These are phyloP conservation scores for Hipposideros armiger DNA, from an alignment of 2,113 vertebrate genomes.

Conservation along the genomic window DNA sequence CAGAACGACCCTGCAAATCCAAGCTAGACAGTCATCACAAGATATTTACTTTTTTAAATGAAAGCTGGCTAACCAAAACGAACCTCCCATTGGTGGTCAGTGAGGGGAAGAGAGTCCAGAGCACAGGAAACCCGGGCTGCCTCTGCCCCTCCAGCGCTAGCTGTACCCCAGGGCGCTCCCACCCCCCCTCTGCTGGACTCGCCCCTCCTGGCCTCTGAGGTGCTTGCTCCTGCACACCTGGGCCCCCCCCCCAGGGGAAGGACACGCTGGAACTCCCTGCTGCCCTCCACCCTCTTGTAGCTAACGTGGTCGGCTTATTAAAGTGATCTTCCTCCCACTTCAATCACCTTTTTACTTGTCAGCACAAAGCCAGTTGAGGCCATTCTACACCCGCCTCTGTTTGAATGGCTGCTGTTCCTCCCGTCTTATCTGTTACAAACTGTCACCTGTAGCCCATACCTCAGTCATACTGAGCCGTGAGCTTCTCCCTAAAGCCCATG, in stretches of 20 bases:
- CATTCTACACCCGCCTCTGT: rapidly evolving
- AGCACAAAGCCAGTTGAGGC: neutral
- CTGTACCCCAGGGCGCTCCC: too few species aligned
- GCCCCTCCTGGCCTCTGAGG: too few species aligned
- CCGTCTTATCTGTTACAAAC: rapidly evolving
- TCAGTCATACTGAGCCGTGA: too few species aligned
- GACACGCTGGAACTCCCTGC: too few species aligned
- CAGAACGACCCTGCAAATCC: neutral
- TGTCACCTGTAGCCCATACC: rapidly evolving
- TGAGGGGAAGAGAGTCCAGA: neutral
- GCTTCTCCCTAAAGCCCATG: too few species aligned
- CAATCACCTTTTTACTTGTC: neutral
- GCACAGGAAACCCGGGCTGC: too few species aligned
- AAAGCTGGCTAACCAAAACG: neutral
- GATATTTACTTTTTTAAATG: neutral
- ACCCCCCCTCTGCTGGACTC: too few species aligned
- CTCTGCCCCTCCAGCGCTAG: too few species aligned
- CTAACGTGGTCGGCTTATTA: neutral
- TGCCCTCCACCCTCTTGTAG: too few species aligned
- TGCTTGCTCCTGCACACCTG: too few species aligned
- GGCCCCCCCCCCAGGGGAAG: too few species aligned
- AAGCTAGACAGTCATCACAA: rapidly evolving
- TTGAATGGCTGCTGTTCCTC: neutral
- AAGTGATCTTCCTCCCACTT: neutral
- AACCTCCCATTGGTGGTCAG: neutral